These are phyloP conservation scores for Gobio gobio DNA, from an alignment of 2,113 vertebrate species.

Conservation along the genomic window DNA sequence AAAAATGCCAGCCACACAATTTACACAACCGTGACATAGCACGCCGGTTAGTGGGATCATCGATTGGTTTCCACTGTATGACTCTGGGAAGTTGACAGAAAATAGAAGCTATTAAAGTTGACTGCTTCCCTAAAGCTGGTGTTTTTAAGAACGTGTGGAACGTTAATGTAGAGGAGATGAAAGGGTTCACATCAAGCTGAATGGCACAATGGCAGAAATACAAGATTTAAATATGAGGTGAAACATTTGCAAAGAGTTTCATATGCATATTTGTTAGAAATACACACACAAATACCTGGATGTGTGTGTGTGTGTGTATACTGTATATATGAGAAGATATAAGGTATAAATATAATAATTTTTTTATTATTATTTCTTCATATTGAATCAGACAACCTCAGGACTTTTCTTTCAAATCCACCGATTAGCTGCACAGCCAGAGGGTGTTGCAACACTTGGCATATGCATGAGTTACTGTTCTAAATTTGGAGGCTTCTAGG, in stretches of 20 bases:
- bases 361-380: neutral
- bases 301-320: too few relatives aligned
- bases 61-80: neutral
- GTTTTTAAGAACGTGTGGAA: neutral
- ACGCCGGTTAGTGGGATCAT: neutral
- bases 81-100: slow-evolving; percentile 2
- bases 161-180: neutral
- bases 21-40: neutral
- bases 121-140: neutral
- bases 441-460: slow-evolving; percentile 57
- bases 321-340: too few relatives aligned
- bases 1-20: slow-evolving; percentile 41
- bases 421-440: slow-evolving; percentile 6
- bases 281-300: too few relatives aligned
- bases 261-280: neutral
- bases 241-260: neutral
- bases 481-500: slow-evolving; percentile 61
- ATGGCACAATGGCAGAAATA: neutral
- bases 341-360: too few relatives aligned
- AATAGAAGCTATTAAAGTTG: slow-evolving; percentile 2
- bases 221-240: neutral
- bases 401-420: slow-evolving; percentile 1
- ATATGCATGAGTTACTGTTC: slow-evolving; percentile 29
- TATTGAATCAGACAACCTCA: neutral
- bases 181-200: neutral